Evolutionary conservation across 2,888 invertebrate species (phyloP), one percentile per base, ranked within the genome.

Genomic region (Yponomeuta cagnagella): DNA sequence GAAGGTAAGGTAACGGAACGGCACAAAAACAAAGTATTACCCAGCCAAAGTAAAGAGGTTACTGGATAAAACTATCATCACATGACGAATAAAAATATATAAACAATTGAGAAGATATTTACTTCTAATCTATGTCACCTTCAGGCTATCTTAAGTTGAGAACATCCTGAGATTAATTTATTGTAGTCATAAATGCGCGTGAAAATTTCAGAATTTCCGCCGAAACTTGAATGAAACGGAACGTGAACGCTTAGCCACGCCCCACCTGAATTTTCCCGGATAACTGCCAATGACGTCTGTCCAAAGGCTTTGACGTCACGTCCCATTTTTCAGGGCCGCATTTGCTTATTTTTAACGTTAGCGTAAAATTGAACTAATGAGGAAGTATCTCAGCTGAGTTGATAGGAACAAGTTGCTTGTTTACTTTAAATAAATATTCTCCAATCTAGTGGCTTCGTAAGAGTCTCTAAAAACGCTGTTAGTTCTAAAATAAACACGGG

Each of bases 261-360:
- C 48, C 69, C 69, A 10, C 73, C 78, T 78, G 74, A 58, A 82
- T 78, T 82, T 79, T 72, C 73, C 68, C 74, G 82, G 78, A 71
- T 82, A 77, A 74, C 81, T 76, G 74, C 83, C 82, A 86, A 85
- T 91, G 90, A 90, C 91, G 91, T 89, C 80, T 76, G 70, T 76
- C 78, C 73, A 48, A 71, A 73, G 78, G 77, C 85, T 84, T 87
- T 68, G 68, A 90, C 90, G 91, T 91, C 90, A 91, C 87, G 84
- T 87, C 87, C 82, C 78, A 78, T 77, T 85, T 72, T 87, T 90
- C 91, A 90, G 90, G 90, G 90, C 85, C 90, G 90, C 81, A 90
- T 82, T 90, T 80, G 81, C 80, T 82, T 86, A 85, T 86, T 87
- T 87, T 82, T 83, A 78, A 81, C 81, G 77, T 78, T 76, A 78